Conservation (phyloP, 2,113 vertebrate genomes). For the Anthoscopus minutus region DNA sequence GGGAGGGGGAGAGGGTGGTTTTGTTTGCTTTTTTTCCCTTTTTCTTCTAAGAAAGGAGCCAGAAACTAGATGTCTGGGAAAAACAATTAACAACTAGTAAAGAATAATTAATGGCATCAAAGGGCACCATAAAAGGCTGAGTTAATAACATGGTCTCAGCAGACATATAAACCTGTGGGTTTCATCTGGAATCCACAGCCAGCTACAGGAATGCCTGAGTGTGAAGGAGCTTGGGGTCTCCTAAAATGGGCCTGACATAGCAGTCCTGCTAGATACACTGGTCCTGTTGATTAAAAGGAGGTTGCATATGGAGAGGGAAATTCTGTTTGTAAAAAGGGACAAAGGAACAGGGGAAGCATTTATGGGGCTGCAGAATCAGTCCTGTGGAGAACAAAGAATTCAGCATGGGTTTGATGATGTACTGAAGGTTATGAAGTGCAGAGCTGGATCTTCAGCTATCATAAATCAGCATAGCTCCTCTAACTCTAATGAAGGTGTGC, state of each 20-base stretch:
- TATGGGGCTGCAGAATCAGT: slow-evolving; percentile 9
- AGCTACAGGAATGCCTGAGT: not conserved
- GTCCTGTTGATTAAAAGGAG: slow-evolving; percentile 17
- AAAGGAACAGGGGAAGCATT: not conserved
- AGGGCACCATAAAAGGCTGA: slow-evolving; percentile 48
- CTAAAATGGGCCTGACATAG: not conserved
- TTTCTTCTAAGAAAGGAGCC: not conserved
- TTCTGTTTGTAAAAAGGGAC: slow-evolving; percentile 15
- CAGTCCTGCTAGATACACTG: not conserved
- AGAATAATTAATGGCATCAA: slow-evolving; percentile 62
- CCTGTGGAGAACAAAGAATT: slow-evolving; percentile 55
- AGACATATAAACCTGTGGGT: slow-evolving; percentile 17
- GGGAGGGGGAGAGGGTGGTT: not conserved
- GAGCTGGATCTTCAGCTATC: not conserved
- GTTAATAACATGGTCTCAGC: slow-evolving; percentile 53
- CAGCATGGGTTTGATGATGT: slow-evolving; percentile 24
- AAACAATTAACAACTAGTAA: slow-evolving; percentile 65
- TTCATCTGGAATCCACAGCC: slow-evolving; percentile 11
- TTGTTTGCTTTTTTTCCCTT: not conserved
- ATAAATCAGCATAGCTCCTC: slow-evolving; percentile 20
- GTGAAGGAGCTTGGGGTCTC: not conserved
- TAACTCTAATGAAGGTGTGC: slow-evolving; percentile 25
- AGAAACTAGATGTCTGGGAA: slow-evolving; percentile 5
- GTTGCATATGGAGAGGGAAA: slow-evolving; percentile 4
- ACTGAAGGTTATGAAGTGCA: slow-evolving; percentile 27